Conservation (phyloP, 2,888 invertebrate genomes). For the Choristoneura rosaceana region DNA sequence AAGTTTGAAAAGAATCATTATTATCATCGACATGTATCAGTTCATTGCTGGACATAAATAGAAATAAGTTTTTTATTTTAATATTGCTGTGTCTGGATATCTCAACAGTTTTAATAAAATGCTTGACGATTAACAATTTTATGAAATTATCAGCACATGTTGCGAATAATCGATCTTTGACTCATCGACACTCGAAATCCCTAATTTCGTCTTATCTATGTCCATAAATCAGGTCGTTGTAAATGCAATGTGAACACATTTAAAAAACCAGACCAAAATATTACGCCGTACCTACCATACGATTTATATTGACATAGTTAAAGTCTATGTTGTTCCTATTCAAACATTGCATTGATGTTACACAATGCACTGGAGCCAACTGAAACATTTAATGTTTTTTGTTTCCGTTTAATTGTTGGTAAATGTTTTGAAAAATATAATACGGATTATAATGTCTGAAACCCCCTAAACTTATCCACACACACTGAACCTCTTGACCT, state of each 20-base stretch:
- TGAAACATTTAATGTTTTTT: neutral
- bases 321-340: neutral
- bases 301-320: neutral
- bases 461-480: neutral
- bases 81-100: too few relatives aligned
- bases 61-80: too few relatives aligned
- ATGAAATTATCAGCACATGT: too few relatives aligned
- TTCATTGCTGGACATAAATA: too few relatives aligned
- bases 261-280: neutral
- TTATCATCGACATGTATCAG: too few relatives aligned
- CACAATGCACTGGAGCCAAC: neutral
- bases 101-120: too few relatives aligned
- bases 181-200: too few relatives aligned
- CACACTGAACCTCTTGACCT: slow-evolving; percentile 2
- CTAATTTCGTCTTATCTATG: neutral
- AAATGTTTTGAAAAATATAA: slow-evolving; percentile 1
- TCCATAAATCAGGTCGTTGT: neutral
- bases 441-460: neutral
- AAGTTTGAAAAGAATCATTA: too few relatives aligned
- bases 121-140: too few relatives aligned
- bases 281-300: neutral
- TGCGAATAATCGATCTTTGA: too few relatives aligned
- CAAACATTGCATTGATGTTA: neutral
- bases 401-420: slow-evolving; percentile 8
- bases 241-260: neutral